These are phyloP conservation scores for Halcyon leucocephala DNA, from an alignment of 2,797 vertebrate genomes.

Conservation along the genomic window DNA sequence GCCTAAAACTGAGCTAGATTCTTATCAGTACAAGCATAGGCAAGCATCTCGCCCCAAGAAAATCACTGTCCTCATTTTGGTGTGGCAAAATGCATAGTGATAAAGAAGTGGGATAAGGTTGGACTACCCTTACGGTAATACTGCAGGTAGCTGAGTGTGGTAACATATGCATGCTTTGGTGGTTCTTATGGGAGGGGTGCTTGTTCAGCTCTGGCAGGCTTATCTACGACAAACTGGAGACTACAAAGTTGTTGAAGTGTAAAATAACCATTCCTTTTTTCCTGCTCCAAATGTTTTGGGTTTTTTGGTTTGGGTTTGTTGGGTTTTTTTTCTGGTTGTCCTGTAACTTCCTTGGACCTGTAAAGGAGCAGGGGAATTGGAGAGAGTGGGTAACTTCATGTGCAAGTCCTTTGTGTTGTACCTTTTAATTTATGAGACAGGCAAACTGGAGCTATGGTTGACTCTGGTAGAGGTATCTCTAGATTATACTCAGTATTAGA, in stretches of 20 bases:
- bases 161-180: accelerated
- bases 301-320: too few relatives aligned
- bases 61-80: background rate
- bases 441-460: background rate
- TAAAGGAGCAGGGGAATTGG: background rate
- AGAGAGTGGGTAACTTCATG: background rate
- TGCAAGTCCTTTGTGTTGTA: background rate
- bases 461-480: background rate
- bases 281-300: background rate
- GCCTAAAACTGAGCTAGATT: background rate
- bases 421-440: background rate
- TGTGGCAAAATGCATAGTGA: background rate
- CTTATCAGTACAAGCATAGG: background rate
- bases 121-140: background rate
- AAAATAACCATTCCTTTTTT: background rate
- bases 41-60: background rate
- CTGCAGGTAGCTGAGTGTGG: background rate
- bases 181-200: background rate
- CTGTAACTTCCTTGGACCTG: background rate
- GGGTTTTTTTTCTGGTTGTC: background rate
- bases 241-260: background rate
- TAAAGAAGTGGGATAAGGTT: background rate
- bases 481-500: background rate
- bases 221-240: background rate
- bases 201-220: background rate